Evolutionary conservation across 2,113 vertebrate species (phyloP).

Genomic region (Electrona antarctica): DNA sequence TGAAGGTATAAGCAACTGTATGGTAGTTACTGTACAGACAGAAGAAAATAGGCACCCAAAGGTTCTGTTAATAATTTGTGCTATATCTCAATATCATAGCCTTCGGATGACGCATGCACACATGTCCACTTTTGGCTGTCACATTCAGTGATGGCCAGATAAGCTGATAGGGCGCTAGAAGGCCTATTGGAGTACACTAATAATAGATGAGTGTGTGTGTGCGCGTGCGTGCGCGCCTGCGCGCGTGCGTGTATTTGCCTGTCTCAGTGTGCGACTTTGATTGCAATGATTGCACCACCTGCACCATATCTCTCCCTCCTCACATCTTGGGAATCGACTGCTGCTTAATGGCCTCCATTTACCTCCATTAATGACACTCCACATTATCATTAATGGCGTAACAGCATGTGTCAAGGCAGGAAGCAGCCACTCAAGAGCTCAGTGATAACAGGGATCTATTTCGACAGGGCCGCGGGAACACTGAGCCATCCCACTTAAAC

Average conservation of each 20-base stretch:
- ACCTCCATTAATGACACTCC: slow-evolving; percentile 61
- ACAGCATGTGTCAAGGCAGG: slow-evolving; percentile 63
- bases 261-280: slow-evolving; percentile 33
- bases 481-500: slow-evolving; percentile 15
- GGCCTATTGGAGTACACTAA: background rate
- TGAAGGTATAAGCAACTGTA: too few species aligned
- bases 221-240: slow-evolving; percentile 9
- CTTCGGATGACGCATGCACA: slow-evolving; percentile 5
- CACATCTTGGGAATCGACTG: slow-evolving; percentile 43
- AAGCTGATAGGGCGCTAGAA: background rate
- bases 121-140: slow-evolving; percentile 2
- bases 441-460: slow-evolving; percentile 39
- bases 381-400: slow-evolving; percentile 66
- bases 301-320: slow-evolving; percentile 18
- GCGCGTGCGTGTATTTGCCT: slow-evolving; percentile 10
- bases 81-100: background rate
- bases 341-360: slow-evolving; percentile 52
- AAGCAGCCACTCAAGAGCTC: slow-evolving; percentile 39
- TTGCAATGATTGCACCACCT: slow-evolving; percentile 43
- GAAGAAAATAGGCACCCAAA: too few species aligned
- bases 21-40: too few species aligned
- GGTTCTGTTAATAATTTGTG: too few species aligned
- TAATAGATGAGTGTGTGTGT: background rate
- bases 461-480: slow-evolving; percentile 13
- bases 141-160: background rate